Base-by-base conservation (phyloP, 2,797 vertebrate genomes). In the Pelodytes ibericus region DNA sequence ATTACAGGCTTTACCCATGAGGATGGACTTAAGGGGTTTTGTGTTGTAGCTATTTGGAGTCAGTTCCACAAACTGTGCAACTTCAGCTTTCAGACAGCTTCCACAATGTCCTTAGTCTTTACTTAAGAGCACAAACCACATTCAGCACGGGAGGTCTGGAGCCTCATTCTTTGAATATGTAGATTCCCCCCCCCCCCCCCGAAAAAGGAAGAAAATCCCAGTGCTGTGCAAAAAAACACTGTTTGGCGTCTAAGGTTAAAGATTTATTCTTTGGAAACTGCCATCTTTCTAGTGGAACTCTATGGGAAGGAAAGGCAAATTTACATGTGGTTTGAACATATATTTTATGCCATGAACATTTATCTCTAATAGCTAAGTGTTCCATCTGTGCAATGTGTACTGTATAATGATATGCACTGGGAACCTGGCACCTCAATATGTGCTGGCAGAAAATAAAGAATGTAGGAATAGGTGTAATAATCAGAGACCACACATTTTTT, bases 61-160 rank as follows among this genome's bases (percentile, higher is more conserved):
- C 24, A 27, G 11, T 10, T 33, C 13, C 15, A 36, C 56, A 27
- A 49, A 30, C 51, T 64, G 30, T 30, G 29, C 29, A 36, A 44
- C 15, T 25, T n/a, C 11, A 51, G 56, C 51, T 39, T n/a, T 44
- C 16, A 64, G 67, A 63, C 61, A 15, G 5, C 27, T n/a, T 39
- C 56, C 24, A 62, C 70, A 78, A 72, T 31, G 41, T 56, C 16
- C 44, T 41, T 25, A 63, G 31, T 67, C 25, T 39, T 78, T 31
- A 25, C 56, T 26, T 66, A 72, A 65, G 36, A 49, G 51, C 3
- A 20, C 8, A 66, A 59, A 60, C 20, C 18, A 7, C 53, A 67
- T 41, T 72, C 63, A 68, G 63, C 20, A 44, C 2, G 63, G 62
- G 76, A 78, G 76, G 76, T 78, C 76, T 62, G 18, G 7, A 63